Evolutionary conservation across 2,888 invertebrate genomes (phyloP), one percentile per base, ranked within the genome.

Genomic region (Nezara viridula): DNA sequence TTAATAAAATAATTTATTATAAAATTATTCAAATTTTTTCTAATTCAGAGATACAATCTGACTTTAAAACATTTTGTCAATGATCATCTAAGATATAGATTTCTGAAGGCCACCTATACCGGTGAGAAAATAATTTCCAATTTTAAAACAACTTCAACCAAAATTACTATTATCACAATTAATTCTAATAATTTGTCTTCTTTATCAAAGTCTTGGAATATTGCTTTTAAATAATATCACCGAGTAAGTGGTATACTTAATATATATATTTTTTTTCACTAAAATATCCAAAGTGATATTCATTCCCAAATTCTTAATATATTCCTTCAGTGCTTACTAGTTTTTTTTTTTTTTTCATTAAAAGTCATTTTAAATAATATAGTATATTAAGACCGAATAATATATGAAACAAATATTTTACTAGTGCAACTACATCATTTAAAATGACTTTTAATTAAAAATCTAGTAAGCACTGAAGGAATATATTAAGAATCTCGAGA

Each of bases 221-320:
- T 95, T 0, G 96, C 95, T 93, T 98, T 98, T 91, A 97, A 94
- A 93, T 97, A 99, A 93, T n/a, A n/a, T 99, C 98, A 0, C 96
- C 99, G 73, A 99, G 94, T 87, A 98, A 94, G 93, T 99, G 98
- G 92, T 99, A 99, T 49, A 96, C 98, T 97, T 92, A 47, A 93
- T 91, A 89, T n/a, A n/a, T n/a, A 89, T 55, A 49, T 91, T 95
- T 95, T 92, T 96, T 96, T 92, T 98, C 97, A 91, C 96, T 96
- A 92, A 96, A 97, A 93, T 99, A 99, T 85, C 98, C 98, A 92
- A 98, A 99, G 91, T 97, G 95, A 92, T 99, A 99, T 93, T 99
- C 99, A 81, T 96, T 96, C n/a, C 97, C 97, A 89, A 99, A 93
- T 98, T 98, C 91, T 98, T 96, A 85, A 99, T 93, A 92, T 97